Percentiles rank a stretch among this genome's conserved stretches.
phyloP scores from a whole-genome alignment of 2,888 invertebrate genomes.

The Chloroclystis v-ata region DNA sequence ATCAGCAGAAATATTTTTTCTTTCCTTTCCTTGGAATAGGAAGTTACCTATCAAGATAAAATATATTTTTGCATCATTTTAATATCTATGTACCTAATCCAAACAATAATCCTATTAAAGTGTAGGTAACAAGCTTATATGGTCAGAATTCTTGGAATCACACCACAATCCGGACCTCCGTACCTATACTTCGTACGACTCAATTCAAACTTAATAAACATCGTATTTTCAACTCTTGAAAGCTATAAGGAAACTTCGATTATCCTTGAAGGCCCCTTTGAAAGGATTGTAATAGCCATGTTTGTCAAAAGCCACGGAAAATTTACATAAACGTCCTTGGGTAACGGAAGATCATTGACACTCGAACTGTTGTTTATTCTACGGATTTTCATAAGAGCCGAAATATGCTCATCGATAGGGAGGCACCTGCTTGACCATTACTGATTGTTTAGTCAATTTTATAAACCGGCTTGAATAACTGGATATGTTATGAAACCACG shows the following conservation, averaged over 20 bases:
- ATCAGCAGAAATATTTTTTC: too few species aligned
- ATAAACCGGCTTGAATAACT: conserved; percentile 13
- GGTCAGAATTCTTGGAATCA: too few species aligned
- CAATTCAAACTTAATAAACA: too few species aligned
- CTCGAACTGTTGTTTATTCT: conserved; percentile 16
- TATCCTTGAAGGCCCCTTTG: conserved; percentile 18
- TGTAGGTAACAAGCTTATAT: too few species aligned
- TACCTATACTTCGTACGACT: conserved; percentile 17
- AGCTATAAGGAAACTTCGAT: conserved; percentile 3
- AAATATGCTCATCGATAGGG: not conserved
- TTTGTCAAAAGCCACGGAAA: conserved; percentile 23
- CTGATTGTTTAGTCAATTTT: conserved; percentile 9
- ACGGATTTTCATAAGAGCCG: conserved; percentile 5
- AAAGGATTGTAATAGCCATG: conserved; percentile 14
- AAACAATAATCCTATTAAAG: too few species aligned
- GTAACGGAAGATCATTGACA: conserved; percentile 38
- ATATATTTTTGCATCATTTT: too few species aligned
- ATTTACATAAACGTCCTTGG: conserved; percentile 39
- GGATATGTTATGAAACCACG: conserved; percentile 2
- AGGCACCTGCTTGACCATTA: not conserved
- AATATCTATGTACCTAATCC: too few species aligned
- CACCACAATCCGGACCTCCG: conserved; percentile 17
- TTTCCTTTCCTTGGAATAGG: too few species aligned
- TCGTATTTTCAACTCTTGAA: not conserved
- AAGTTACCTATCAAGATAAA: too few species aligned